Evolutionary conservation across 1,140 invertebrate species (phyloP).

Genomic region (Drosophila erecta): DNA sequence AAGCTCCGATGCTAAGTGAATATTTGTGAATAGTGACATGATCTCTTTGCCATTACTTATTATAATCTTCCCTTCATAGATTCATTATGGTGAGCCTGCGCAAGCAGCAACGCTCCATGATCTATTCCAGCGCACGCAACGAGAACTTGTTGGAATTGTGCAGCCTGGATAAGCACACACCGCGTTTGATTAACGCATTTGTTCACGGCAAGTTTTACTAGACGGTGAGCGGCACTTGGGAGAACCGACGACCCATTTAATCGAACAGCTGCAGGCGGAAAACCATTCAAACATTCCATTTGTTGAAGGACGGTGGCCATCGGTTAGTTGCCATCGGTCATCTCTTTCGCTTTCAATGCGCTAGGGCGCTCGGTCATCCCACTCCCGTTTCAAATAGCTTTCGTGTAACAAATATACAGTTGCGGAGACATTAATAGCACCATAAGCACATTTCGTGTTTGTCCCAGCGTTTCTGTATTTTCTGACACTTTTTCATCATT

Average conservation of each 20-base stretch:
- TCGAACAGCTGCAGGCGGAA: slow-evolving; percentile 4
- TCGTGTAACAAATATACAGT: slow-evolving; percentile 26
- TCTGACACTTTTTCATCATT: too few species aligned
- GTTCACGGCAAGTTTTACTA: slow-evolving; percentile 54
- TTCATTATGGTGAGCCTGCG: slow-evolving; percentile 70
- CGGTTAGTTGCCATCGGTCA: slow-evolving; percentile 40
- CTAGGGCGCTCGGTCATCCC: slow-evolving; percentile 2
- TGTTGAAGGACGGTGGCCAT: slow-evolving; percentile 34
- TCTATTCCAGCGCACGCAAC: slow-evolving; percentile 44
- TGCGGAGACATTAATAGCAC: too few species aligned
- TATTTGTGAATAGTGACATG: not conserved
- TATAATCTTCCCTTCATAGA: slow-evolving; percentile 18
- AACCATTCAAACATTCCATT: slow-evolving; percentile 21
- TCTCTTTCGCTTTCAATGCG: slow-evolving; percentile 42
- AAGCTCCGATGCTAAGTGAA: slow-evolving; percentile 71
- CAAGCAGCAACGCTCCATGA: slow-evolving; percentile 60
- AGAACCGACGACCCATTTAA: slow-evolving; percentile 1
- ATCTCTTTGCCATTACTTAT: too few species aligned
- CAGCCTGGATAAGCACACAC: slow-evolving; percentile 65
- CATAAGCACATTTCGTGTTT: too few species aligned
- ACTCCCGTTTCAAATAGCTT: slow-evolving; percentile 22
- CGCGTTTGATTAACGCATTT: slow-evolving; percentile 70
- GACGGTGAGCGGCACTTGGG: not conserved
- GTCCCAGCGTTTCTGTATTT: too few species aligned
- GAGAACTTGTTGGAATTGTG: slow-evolving; percentile 79